Base-by-base conservation (phyloP, 2,888 invertebrate species). In the Petrolisthes manimaculis region DNA sequence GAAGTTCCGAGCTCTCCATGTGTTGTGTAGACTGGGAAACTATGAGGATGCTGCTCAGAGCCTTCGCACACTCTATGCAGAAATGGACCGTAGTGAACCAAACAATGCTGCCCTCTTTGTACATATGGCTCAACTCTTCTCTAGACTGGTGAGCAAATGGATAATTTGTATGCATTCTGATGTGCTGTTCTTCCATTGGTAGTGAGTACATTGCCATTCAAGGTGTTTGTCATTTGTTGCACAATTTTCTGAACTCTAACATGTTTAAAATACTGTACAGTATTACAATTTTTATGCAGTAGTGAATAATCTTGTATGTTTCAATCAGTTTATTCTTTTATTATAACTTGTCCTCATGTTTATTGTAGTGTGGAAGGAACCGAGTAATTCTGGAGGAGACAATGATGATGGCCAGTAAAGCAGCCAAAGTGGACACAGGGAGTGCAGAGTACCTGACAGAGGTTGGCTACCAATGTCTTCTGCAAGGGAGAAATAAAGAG, bases 1-100 rank as follows among this genome's bases (percentile, higher is more conserved):
- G 89, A 92, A 94, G 91, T 93, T 95, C 18, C 95, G 95, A 92
- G 95, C 96, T 82, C 94, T 97, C 81, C 94, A 97, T 81, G 93
- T 95, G 53, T 93, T 98, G 24, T 96, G 96, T 92, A 95, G 95
- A 88, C 96, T 96, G 92, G 96, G 96, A 0, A 96, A 97, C 93
- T 95, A 95, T 91, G 95, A 95, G 88, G 95, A 96, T 92, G 96
- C 96, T 1, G 94, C 95, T 6, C 94, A 95, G 89, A 95, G 95
- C 91, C 93, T 98, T 0, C 95, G 96, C 90, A 95, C 95, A 90
- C 95, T 96, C 84, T 94, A 95, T 84, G 93, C 94, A 74, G 94
- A 95, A 61, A 93, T 97, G 88, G 96, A 96, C 92, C 95, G 89
- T 90, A 94, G 95, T 80, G 98, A 98, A 93, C 94, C 96, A 0